Evolutionary conservation across 64 coral and sea anemone species (phyloP).

Genomic region (Dendrophyllia cribrosa): DNA sequence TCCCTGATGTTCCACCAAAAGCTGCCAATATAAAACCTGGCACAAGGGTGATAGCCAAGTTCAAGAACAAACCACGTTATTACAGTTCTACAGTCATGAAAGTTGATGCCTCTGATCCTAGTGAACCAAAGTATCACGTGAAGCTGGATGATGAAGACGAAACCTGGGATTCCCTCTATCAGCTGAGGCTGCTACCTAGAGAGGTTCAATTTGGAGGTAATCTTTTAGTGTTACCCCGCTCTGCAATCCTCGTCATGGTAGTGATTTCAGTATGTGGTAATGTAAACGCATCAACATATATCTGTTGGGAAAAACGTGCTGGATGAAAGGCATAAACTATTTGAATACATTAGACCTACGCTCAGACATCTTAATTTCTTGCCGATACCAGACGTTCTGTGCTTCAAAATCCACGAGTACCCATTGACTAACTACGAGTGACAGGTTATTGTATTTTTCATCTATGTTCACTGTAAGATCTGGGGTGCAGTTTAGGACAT

Average conservation of each 20-base stretch:
- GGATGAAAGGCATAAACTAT: too few relatives aligned
- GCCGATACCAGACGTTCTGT: too few relatives aligned
- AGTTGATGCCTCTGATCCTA: slow-evolving; percentile 63
- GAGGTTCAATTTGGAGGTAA: slow-evolving; percentile 70
- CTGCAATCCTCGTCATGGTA: not conserved
- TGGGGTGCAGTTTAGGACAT: too few relatives aligned
- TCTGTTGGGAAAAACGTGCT: too few relatives aligned
- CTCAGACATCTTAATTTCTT: too few relatives aligned
- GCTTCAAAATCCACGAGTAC: too few relatives aligned
- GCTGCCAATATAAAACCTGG: slow-evolving; percentile 57
- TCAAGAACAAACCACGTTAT: slow-evolving; percentile 57
- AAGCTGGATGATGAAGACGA: slow-evolving; percentile 80
- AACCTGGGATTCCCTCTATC: slow-evolving; percentile 49
- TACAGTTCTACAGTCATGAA: slow-evolving; percentile 44
- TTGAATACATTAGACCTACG: too few relatives aligned
- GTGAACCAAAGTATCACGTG: slow-evolving; percentile 57
- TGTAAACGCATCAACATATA: too few relatives aligned
- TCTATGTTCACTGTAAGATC: too few relatives aligned
- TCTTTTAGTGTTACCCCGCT: not conserved
- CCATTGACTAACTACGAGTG: too few relatives aligned
- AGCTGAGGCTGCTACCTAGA: slow-evolving; percentile 69
- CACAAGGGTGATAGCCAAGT: slow-evolving; percentile 78
- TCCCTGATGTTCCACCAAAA: slow-evolving; percentile 75
- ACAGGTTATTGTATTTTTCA: too few relatives aligned
- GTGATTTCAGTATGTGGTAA: too few relatives aligned